Evolutionary conservation across 2,113 vertebrate genomes (phyloP).

Genomic region (Bungarus multicinctus): DNA sequence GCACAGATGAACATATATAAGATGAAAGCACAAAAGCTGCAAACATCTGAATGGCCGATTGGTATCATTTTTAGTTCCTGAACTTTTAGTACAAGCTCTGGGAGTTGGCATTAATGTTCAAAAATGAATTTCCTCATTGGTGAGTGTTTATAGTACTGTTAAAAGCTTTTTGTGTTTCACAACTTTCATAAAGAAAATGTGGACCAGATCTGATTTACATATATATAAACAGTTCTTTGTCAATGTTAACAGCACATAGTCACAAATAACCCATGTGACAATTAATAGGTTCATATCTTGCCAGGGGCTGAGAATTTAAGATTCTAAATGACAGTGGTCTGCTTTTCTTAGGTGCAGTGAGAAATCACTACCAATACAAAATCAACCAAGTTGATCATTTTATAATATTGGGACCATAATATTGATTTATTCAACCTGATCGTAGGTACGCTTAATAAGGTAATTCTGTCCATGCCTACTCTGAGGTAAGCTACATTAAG

Average conservation of each 20-base stretch:
- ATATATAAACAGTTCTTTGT: conserved; percentile 21
- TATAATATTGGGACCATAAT: neutral
- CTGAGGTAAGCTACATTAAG: neutral
- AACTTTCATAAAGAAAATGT: conserved; percentile 20
- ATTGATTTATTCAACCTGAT: neutral
- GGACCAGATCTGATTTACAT: neutral
- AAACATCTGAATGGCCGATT: neutral
- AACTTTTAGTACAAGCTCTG: neutral
- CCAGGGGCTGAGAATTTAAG: conserved; percentile 11
- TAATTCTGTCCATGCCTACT: neutral
- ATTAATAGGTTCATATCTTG: neutral
- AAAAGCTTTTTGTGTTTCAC: neutral
- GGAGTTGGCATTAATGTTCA: neutral
- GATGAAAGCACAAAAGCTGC: neutral
- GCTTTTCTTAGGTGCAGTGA: conserved; percentile 13
- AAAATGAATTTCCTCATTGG: neutral
- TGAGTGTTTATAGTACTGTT: neutral
- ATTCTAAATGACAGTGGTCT: conserved; percentile 22
- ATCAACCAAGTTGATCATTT: neutral
- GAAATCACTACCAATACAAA: neutral
- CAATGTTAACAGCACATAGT: neutral
- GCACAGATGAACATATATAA: neutral
- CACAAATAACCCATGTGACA: conserved; percentile 36
- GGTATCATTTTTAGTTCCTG: neutral
- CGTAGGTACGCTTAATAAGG: neutral